These are phyloP conservation scores for Fukomys damarensis DNA, from an alignment of 2,113 vertebrate genomes.

Conservation along the genomic window DNA sequence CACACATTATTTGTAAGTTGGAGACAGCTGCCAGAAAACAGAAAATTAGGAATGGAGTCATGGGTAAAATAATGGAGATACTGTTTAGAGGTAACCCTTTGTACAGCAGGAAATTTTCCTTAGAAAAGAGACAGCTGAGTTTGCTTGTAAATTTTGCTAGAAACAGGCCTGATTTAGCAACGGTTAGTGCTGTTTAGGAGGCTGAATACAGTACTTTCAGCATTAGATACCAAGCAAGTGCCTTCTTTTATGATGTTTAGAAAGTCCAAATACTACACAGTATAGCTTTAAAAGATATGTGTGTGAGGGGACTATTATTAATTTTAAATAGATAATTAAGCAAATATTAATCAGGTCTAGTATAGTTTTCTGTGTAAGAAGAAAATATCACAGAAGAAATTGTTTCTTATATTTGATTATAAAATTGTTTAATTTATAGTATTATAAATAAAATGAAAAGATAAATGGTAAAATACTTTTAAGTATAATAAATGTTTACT, in stretches of 20 bases:
- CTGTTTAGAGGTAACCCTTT: conserved; percentile 80
- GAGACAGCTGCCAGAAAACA: conserved; percentile 82
- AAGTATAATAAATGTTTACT: not conserved
- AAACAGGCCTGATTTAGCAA: conserved; percentile 77
- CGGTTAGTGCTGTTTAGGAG: conserved; percentile 50
- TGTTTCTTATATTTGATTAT: not conserved
- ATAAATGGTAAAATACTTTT: conserved; percentile 1
- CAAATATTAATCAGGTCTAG: conserved; percentile 30
- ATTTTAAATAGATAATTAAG: conserved; percentile 47
- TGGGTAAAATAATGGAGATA: conserved; percentile 80
- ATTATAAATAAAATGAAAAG: conserved; percentile 45
- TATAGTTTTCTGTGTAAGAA: not conserved
- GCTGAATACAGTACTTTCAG: conserved; percentile 64
- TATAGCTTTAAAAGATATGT: conserved; percentile 52
- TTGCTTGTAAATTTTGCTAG: conserved; percentile 84
- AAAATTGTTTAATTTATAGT: conserved; percentile 43
- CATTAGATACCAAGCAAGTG: conserved; percentile 37
- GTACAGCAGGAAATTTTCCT: conserved; percentile 76
- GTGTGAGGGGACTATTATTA: not conserved
- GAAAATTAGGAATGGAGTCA: conserved; percentile 83
- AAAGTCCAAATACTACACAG: conserved; percentile 65
- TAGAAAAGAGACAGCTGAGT: conserved; percentile 81
- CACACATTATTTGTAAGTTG: conserved; percentile 81
- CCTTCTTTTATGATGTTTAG: conserved; percentile 58
- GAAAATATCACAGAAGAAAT: conserved; percentile 14